phyloP scores from a whole-genome alignment of 2,113 vertebrate species.

The Urocolius indicus region DNA sequence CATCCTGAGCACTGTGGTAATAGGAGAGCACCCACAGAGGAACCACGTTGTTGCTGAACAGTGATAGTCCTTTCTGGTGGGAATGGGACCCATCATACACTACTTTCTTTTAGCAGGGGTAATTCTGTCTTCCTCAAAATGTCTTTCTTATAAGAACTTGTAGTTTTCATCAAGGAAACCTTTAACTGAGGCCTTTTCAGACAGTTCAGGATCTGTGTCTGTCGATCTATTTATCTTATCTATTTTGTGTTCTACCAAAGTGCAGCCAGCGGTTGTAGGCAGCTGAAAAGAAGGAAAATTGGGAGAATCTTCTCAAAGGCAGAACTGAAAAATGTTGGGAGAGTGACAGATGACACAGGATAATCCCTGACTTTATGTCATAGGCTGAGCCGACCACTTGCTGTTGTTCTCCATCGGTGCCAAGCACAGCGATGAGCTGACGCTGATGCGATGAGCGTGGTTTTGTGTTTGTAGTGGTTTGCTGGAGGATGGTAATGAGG shows the following conservation, averaged over 20 bases:
- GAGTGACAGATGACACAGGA: neutral
- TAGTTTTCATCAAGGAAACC: neutral
- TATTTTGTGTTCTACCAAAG: neutral
- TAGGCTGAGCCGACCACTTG: neutral
- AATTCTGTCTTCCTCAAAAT: neutral
- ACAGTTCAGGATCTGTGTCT: neutral
- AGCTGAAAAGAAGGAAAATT: neutral
- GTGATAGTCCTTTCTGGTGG: neutral
- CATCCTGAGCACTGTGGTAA: neutral
- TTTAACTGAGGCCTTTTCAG: neutral
- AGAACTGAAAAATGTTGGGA: neutral
- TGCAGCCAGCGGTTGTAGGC: neutral
- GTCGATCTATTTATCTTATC: neutral
- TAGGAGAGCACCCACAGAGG: neutral
- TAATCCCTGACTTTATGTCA: neutral
- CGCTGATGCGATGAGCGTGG: neutral
- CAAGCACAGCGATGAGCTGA: neutral
- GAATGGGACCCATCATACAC: accelerated
- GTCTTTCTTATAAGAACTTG: neutral
- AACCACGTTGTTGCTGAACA: accelerated
- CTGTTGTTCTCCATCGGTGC: neutral
- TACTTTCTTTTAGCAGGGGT: neutral
- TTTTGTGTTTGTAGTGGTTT: neutral
- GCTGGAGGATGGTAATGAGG: neutral
- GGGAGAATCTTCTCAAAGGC: neutral